These are phyloP conservation scores for Tenebrio molitor DNA, from an alignment of 1,140 invertebrate genomes.

Conservation along the genomic window DNA sequence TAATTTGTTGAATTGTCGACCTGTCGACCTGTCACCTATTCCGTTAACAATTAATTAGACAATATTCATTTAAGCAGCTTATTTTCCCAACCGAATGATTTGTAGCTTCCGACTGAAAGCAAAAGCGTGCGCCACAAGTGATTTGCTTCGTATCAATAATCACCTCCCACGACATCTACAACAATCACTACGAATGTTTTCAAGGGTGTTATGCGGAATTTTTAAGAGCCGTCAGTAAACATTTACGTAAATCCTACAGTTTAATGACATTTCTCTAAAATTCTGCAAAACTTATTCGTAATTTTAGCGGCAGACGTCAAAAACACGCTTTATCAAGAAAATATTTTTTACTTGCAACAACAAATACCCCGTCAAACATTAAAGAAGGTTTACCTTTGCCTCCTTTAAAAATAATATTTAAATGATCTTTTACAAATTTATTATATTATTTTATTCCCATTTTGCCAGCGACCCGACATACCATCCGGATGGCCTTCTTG, in stretches of 20 bases:
- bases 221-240: constrained; percentile 14
- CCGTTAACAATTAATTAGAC: constrained; percentile 20
- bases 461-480: no score
- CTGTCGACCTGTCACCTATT: background rate
- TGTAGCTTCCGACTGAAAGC: background rate
- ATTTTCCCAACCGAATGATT: constrained; percentile 13
- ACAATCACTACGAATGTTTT: constrained; percentile 3
- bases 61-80: background rate
- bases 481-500: no score
- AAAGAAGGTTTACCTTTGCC: constrained; percentile 7
- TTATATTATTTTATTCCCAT: constrained; percentile 1
- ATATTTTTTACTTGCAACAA: background rate
- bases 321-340: constrained; percentile 22
- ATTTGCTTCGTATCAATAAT: constrained; percentile 21
- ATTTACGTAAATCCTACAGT: constrained; percentile 1
- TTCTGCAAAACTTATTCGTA: background rate
- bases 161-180: constrained; percentile 9
- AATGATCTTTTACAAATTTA: constrained; percentile 8
- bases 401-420: constrained; percentile 4
- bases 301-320: background rate
- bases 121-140: constrained; percentile 25
- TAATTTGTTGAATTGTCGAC: constrained; percentile 15
- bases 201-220: constrained; percentile 6
- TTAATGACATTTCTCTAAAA: background rate
- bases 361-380: constrained; percentile 7